A percentile compares a stretch with the other conserved stretches of the same genome.
Conservation (phyloP, 2,797 vertebrate genomes). For the Sebastes iracundus region DNA sequence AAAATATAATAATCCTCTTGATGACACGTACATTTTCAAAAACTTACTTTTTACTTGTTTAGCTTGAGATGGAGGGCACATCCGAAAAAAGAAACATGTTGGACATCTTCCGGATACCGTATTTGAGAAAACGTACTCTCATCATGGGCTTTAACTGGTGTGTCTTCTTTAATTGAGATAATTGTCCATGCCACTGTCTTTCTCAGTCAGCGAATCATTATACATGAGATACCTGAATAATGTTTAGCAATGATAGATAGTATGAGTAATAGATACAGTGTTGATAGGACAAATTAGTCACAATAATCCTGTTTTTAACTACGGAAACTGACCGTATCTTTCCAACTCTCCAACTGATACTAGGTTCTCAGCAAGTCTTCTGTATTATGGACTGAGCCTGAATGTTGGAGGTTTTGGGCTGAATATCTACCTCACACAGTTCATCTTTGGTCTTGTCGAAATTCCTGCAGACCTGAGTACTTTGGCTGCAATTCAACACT, state of each 20-base stretch:
- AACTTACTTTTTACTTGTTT: neutral
- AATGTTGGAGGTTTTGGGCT: constrained; percentile 86
- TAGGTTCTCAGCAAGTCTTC: constrained; percentile 86
- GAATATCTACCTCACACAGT: constrained; percentile 88
- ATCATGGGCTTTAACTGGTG: constrained; percentile 82
- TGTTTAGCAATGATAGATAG: neutral
- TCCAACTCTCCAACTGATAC: neutral
- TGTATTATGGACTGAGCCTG: constrained; percentile 86
- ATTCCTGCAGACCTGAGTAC: constrained; percentile 74
- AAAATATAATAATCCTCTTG: neutral
- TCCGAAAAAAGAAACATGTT: constrained; percentile 54
- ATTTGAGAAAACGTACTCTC: constrained; percentile 77
- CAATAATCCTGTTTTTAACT: neutral
- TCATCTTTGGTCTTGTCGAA: constrained; percentile 85
- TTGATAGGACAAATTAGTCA: neutral
- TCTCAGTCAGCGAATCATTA: neutral
- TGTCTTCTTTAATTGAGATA: constrained; percentile 34
- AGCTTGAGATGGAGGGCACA: constrained; percentile 69
- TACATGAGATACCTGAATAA: neutral
- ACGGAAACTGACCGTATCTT: neutral
- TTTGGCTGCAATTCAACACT: constrained; percentile 73
- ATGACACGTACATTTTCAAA: neutral
- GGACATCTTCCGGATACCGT: constrained; percentile 80
- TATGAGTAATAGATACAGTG: neutral
- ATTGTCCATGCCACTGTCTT: neutral